Conservation (phyloP, 2,113 vertebrate species). For the Motacilla alba region DNA sequence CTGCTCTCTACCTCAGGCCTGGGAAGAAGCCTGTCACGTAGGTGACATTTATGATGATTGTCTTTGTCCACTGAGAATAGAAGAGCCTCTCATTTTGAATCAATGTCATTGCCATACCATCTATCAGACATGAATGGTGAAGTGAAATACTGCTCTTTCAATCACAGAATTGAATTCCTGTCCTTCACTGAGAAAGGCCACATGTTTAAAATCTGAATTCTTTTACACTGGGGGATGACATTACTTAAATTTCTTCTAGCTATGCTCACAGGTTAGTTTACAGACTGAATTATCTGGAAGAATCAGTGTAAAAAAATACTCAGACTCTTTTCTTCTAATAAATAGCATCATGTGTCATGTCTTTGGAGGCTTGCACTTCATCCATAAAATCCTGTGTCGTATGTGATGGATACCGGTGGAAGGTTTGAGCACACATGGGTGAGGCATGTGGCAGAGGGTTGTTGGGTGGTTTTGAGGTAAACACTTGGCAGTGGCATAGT, state of each 20-base stretch:
- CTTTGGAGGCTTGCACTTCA: background rate
- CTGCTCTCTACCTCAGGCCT: background rate
- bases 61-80: background rate
- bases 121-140: background rate
- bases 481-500: accelerated
- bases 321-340: background rate
- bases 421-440: background rate
- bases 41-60: constrained; percentile 12
- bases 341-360: background rate
- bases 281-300: background rate
- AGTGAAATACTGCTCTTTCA: background rate
- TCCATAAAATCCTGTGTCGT: background rate
- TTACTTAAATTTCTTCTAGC: background rate
- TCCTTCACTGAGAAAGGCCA: background rate
- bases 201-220: background rate
- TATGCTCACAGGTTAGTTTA: background rate
- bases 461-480: background rate
- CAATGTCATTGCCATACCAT: background rate
- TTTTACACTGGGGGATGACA: background rate
- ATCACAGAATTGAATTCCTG: background rate
- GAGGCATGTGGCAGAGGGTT: accelerated
- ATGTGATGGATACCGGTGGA: background rate
- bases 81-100: background rate
- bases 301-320: background rate
- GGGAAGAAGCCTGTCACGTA: background rate